These are phyloP conservation scores for Bruchidius siliquastri DNA, from an alignment of 2,888 invertebrate genomes.

Conservation along the genomic window DNA sequence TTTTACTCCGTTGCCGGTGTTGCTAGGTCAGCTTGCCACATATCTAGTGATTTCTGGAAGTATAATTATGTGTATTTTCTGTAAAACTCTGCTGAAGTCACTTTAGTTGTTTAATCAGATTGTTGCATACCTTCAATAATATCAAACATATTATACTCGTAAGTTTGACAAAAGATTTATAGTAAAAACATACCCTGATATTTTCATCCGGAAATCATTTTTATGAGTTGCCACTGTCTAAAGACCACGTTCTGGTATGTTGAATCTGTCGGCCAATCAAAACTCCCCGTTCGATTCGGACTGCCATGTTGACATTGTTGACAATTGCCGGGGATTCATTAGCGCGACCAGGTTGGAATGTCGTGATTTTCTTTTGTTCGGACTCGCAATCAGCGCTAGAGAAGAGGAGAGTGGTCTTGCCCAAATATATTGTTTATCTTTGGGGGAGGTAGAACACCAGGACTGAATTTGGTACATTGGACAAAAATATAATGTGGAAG, in stretches of 20 bases:
- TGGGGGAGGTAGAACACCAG: not conserved
- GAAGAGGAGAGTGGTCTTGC: not conserved
- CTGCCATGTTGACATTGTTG: conserved; percentile 45
- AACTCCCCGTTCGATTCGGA: not conserved
- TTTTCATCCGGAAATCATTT: not conserved
- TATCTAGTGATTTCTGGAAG: too few relatives aligned
- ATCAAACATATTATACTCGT: too few relatives aligned
- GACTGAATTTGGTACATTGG: not conserved
- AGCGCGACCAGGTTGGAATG: conserved; percentile 30
- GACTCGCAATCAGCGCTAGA: not conserved
- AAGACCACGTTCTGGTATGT: not conserved
- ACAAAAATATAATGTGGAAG: too few relatives aligned
- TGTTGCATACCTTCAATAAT: too few relatives aligned
- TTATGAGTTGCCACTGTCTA: not conserved
- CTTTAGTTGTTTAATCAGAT: too few relatives aligned
- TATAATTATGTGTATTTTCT: too few relatives aligned
- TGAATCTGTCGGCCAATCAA: not conserved
- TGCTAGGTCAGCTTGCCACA: too few relatives aligned
- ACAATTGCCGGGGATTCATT: conserved; percentile 44
- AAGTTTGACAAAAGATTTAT: too few relatives aligned
- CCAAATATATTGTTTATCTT: not conserved
- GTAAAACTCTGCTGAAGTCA: too few relatives aligned
- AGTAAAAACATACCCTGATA: too few relatives aligned
- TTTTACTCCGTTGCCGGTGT: too few relatives aligned
- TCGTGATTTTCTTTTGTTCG: not conserved